Evolutionary conservation across 1,140 invertebrate species (phyloP).

Genomic region (Palaemon carinicauda): DNA sequence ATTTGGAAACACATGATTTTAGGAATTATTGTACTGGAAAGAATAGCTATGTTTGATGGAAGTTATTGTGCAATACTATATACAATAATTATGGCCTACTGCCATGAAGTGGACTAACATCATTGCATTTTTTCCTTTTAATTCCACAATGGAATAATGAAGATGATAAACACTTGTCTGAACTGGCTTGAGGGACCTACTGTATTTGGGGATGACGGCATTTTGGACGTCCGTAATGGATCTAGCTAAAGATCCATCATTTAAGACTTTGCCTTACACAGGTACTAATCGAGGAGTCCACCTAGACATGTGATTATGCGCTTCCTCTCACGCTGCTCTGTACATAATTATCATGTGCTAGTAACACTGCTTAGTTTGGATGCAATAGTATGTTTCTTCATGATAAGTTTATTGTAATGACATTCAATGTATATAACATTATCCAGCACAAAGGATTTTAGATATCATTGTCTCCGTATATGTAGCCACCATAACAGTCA

Average conservation of each 20-base stretch:
- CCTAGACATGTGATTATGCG: conserved; percentile 46
- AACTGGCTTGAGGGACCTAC: conserved; percentile 42
- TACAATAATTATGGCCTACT: background rate
- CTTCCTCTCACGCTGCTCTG: conserved; percentile 51
- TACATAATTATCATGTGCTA: conserved; percentile 44
- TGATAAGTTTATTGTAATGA: conserved; percentile 52
- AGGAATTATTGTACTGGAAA: conserved; percentile 23
- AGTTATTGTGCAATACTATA: conserved; percentile 47
- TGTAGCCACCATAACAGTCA: background rate
- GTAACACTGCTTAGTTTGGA: conserved; percentile 53
- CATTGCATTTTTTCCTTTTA: too few relatives aligned
- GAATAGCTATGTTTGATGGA: conserved; percentile 17
- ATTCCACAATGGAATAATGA: background rate
- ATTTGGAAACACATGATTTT: conserved; percentile 39
- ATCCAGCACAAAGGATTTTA: conserved; percentile 35
- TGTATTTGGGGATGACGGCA: background rate
- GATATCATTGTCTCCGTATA: conserved; percentile 31
- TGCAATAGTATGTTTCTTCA: conserved; percentile 53
- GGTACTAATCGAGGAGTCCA: conserved; percentile 15
- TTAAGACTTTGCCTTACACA: conserved; percentile 15
- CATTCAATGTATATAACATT: conserved; percentile 32
- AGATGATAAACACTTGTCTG: background rate
- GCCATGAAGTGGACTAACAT: background rate
- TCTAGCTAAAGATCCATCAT: background rate
- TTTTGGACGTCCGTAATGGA: background rate